Conservation (phyloP, 2,797 vertebrate species). For the Lindbergichthys nudifrons region DNA sequence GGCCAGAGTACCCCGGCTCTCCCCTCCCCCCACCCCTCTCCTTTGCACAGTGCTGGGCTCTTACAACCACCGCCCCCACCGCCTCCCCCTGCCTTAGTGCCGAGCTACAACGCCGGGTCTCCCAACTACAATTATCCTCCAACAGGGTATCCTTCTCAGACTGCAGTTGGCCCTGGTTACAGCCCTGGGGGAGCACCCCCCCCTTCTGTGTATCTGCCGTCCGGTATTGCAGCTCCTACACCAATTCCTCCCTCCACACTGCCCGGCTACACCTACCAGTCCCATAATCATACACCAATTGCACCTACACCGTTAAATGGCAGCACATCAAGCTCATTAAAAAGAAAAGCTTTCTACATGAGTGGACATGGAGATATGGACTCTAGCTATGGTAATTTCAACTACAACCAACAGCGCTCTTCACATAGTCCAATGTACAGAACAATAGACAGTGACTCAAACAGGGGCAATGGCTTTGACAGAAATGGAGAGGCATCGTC, state of each 20-base stretch:
- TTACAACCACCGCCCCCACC: conserved; percentile 91
- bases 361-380: conserved; percentile 98
- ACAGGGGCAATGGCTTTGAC: conserved; percentile 95
- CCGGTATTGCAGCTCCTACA: conserved; percentile 97
- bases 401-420: conserved; percentile 97
- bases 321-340: conserved; percentile 95
- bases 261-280: conserved; percentile 96
- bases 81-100: conserved; percentile 91
- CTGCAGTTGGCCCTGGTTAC: conserved; percentile 92
- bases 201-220: conserved; percentile 95
- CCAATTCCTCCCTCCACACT: conserved; percentile 94
- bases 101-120: conserved; percentile 95
- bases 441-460: conserved; percentile 93
- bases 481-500: conserved; percentile 93
- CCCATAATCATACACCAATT: conserved; percentile 93
- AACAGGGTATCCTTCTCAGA: conserved; percentile 94
- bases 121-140: conserved; percentile 96
- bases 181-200: conserved; percentile 95
- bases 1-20: conserved; percentile 94
- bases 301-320: conserved; percentile 94
- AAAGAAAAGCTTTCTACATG: conserved; percentile 99
- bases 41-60: conserved; percentile 95
- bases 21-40: conserved; percentile 96
- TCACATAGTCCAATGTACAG: conserved; percentile 98
- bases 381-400: conserved; percentile 96